Conservation (phyloP, 2,888 invertebrate species). For the Cenopis cana region DNA sequence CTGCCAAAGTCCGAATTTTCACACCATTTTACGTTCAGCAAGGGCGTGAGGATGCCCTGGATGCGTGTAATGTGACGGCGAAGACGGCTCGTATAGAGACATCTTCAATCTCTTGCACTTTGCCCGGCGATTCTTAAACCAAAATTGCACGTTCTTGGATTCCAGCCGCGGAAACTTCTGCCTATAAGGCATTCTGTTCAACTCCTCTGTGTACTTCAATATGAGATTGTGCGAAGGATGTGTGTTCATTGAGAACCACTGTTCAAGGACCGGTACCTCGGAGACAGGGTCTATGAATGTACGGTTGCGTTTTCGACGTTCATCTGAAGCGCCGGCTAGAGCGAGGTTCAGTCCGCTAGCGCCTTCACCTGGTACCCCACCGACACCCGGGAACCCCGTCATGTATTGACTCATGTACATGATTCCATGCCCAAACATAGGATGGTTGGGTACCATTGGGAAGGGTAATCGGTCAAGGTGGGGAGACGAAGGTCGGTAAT, state of each 20-base stretch:
- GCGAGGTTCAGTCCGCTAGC: conserved; percentile 87
- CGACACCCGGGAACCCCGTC: conserved; percentile 83
- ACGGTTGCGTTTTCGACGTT: conserved; percentile 96
- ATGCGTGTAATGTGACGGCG: conserved; percentile 86
- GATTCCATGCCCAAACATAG: conserved; percentile 95
- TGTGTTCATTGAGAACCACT: conserved; percentile 99
- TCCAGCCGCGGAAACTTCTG: conserved; percentile 99
- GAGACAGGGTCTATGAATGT: conserved; percentile 99
- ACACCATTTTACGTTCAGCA: conserved; percentile 81
- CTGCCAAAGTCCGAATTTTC: conserved; percentile 49
- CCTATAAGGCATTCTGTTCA: conserved; percentile 98
- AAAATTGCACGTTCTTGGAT: conserved; percentile 99
- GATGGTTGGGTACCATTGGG: conserved; percentile 92
- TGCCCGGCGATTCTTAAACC: conserved; percentile 99
- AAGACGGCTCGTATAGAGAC: conserved; percentile 92
- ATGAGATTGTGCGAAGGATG: conserved; percentile 99
- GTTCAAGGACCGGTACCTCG: conserved; percentile 96
- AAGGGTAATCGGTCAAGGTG: conserved; percentile 86
- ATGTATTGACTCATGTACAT: conserved; percentile 97
- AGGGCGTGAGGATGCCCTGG: conserved; percentile 83
- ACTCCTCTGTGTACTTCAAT: conserved; percentile 98
- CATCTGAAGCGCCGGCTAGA: conserved; percentile 89
- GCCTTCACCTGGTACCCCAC: conserved; percentile 83
- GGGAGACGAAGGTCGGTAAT: conserved; percentile 72
- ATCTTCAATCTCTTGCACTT: conserved; percentile 98